Percentiles rank a stretch among this genome's conserved stretches.
phyloP scores from a whole-genome alignment of 1,140 invertebrate genomes.

The Tetranychus cinnabarinus region DNA sequence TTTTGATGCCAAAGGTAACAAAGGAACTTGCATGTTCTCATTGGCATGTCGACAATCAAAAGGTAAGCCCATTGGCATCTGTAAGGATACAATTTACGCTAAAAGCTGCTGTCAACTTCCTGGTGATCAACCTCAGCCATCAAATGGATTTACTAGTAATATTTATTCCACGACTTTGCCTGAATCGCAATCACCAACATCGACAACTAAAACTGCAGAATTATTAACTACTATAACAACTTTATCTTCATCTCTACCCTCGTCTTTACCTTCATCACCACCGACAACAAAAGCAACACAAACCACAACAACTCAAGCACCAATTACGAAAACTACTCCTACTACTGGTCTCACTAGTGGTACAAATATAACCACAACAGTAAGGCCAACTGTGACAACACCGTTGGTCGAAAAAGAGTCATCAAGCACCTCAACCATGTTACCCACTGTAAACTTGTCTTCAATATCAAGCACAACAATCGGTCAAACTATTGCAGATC shows the following conservation, averaged over 20 bases:
- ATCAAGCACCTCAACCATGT: constrained; percentile 10
- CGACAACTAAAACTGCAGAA: no score
- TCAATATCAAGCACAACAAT: constrained; percentile 37
- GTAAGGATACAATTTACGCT: constrained; percentile 73
- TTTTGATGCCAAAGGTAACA: not conserved
- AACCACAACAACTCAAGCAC: no score
- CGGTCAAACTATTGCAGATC: no score
- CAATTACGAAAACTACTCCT: no score
- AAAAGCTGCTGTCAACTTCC: constrained; percentile 48
- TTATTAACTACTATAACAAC: no score
- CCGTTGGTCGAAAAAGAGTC: no score
- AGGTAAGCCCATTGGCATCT: constrained; percentile 66
- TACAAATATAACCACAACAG: no score
- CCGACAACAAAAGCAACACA: not conserved
- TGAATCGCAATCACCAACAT: no score
- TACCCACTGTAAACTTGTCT: constrained; percentile 24
- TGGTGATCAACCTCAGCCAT: not conserved
- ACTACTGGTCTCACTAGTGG: no score
- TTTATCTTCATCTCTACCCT: no score
- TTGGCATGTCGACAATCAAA: constrained; percentile 73
- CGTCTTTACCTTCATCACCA: no score
- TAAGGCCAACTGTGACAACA: no score
- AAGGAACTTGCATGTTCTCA: constrained; percentile 1
- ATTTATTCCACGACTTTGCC: not conserved
- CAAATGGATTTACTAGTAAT: not conserved